These are phyloP conservation scores for Monochamus saltuarius DNA, from an alignment of 1,140 invertebrate species.

Conservation along the genomic window DNA sequence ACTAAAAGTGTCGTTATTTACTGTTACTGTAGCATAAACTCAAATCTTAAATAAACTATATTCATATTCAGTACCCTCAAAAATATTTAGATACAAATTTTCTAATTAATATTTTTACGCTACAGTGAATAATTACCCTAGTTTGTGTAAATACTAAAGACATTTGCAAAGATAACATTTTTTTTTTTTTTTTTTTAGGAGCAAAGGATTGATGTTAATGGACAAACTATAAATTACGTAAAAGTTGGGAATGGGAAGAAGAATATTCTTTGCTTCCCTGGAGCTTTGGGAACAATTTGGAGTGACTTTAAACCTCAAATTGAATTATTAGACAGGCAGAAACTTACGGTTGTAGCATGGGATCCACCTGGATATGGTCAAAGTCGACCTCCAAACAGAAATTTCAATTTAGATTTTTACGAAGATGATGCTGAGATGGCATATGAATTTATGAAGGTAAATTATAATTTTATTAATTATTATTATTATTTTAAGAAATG, in stretches of 20 bases:
- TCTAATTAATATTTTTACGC: too few relatives aligned
- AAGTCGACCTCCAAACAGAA: slow-evolving; percentile 74
- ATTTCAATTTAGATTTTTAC: slow-evolving; percentile 71
- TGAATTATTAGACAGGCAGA: slow-evolving; percentile 64
- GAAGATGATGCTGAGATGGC: slow-evolving; percentile 73
- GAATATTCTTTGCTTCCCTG: slow-evolving; percentile 72
- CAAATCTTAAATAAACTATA: too few relatives aligned
- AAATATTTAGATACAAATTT: too few relatives aligned
- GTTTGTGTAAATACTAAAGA: too few relatives aligned
- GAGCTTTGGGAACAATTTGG: slow-evolving; percentile 74
- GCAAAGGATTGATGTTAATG: slow-evolving; percentile 38
- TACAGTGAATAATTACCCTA: too few relatives aligned
- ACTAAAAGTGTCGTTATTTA: too few relatives aligned
- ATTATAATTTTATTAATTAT: not conserved
- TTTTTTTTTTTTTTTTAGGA: slow-evolving; percentile 29
- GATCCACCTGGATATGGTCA: slow-evolving; percentile 88
- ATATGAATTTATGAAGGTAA: slow-evolving; percentile 71
- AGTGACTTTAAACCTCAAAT: slow-evolving; percentile 82
- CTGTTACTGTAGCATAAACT: too few relatives aligned
- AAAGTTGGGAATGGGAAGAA: slow-evolving; percentile 69
- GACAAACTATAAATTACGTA: slow-evolving; percentile 65
- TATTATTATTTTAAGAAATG: not conserved
- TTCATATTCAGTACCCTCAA: too few relatives aligned
- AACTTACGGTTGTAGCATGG: slow-evolving; percentile 79
- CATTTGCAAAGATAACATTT: too few relatives aligned